phyloP scores from a whole-genome alignment of 1,140 invertebrate species.

The Hylyphantes graminicola region DNA sequence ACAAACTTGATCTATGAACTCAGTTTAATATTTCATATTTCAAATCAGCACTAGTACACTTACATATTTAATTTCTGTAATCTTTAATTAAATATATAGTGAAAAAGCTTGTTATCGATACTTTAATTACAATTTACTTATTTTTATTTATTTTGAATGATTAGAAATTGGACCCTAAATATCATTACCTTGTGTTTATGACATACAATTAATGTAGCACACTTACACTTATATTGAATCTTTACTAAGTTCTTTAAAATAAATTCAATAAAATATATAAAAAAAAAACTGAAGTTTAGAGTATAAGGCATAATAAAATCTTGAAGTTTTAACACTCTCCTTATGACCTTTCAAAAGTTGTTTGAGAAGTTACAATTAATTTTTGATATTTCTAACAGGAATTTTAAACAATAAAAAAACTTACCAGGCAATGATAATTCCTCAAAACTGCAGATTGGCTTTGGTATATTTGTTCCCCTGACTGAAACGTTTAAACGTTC shows the following conservation, averaged over 20 bases:
- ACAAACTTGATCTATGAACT: no score
- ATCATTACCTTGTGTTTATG: no score
- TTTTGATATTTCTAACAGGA: not conserved
- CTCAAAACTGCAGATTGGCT: constrained; percentile 87
- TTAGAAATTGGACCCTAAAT: no score
- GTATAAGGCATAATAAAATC: not conserved
- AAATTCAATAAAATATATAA: not conserved
- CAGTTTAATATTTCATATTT: no score
- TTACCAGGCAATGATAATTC: constrained; percentile 69
- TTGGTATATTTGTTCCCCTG: constrained; percentile 82
- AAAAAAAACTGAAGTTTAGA: not conserved
- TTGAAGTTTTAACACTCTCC: not conserved
- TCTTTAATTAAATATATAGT: no score
- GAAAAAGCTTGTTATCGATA: no score
- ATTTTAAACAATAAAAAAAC: not conserved
- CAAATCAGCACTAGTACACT: no score
- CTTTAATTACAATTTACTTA: no score
- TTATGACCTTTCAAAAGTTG: not conserved
- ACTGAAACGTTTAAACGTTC: constrained; percentile 83
- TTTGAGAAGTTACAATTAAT: not conserved
- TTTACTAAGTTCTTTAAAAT: not conserved
- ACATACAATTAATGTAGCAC: no score
- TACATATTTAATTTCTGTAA: no score
- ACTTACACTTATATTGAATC: not conserved
- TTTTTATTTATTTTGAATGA: no score